A percentile compares a stretch with the other conserved stretches of the same genome.
These are phyloP conservation scores for Cyrtonyx montezumae DNA, from an alignment of 2,113 vertebrate genomes.

Conservation along the genomic window DNA sequence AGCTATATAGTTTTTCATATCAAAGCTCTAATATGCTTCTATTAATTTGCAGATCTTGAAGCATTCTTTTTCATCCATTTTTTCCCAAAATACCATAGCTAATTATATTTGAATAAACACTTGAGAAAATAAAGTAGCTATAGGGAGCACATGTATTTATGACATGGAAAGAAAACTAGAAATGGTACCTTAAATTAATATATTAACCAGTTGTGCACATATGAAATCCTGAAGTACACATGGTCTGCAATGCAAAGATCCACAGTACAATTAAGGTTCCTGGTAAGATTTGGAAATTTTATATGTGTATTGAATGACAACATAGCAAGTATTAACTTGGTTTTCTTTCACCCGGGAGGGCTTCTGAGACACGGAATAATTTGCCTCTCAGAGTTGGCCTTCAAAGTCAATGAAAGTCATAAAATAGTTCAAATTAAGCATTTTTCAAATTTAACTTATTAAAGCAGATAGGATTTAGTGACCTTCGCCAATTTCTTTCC, in stretches of 20 bases:
- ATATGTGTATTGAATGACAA: background rate
- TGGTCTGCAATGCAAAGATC: background rate
- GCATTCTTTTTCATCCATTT: conserved; percentile 53
- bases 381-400: background rate
- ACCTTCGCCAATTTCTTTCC: conserved; percentile 42
- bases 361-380: background rate
- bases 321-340: background rate
- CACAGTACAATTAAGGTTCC: background rate
- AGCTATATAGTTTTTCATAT: background rate
- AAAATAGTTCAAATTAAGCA: conserved; percentile 5
- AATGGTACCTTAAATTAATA: conserved; percentile 47
- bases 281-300: background rate
- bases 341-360: background rate
- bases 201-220: conserved; percentile 14
- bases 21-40: conserved; percentile 27
- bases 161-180: conserved; percentile 35
- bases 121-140: conserved; percentile 59
- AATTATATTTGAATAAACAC: conserved; percentile 75
- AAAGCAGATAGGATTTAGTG: conserved; percentile 40
- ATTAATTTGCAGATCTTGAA: conserved; percentile 71
- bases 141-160: conserved; percentile 46
- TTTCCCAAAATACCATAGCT: conserved; percentile 57
- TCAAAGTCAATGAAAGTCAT: conserved; percentile 27
- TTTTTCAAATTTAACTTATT: conserved; percentile 29
- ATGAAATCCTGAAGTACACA: background rate